These are phyloP conservation scores for Anguilla pacifica DNA, from an alignment of 2,797 vertebrate genomes.

Conservation along the genomic window DNA sequence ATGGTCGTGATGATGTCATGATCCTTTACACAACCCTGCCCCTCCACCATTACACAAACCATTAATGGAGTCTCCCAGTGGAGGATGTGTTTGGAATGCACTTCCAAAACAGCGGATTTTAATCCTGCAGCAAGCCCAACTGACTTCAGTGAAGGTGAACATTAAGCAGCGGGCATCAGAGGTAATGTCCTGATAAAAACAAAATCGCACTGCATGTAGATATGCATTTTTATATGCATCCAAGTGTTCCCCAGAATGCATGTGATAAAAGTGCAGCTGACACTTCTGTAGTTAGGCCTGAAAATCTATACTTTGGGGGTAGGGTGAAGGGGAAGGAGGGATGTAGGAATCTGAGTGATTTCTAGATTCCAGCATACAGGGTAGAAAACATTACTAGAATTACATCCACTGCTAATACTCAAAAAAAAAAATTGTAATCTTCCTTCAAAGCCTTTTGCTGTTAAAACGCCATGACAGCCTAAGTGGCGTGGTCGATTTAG, in stretches of 20 bases:
- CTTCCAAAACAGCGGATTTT: neutral
- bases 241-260: neutral
- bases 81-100: neutral
- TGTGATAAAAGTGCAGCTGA: neutral
- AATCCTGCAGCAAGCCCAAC: neutral
- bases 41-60: neutral
- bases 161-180: neutral
- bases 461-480: neutral
- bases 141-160: neutral
- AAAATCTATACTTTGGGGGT: neutral
- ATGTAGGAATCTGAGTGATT: neutral
- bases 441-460: neutral
- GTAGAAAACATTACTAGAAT: constrained; percentile 22
- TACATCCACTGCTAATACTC: constrained; percentile 5
- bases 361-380: neutral
- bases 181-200: neutral
- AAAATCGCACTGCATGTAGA: neutral
- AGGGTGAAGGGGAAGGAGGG: neutral
- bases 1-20: neutral
- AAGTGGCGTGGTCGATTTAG: constrained; percentile 16
- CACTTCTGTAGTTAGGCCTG: neutral
- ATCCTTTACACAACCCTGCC: neutral
- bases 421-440: neutral
- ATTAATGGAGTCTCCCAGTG: neutral
- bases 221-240: neutral